phyloP scores from a whole-genome alignment of 2,888 invertebrate genomes.

The Galeopsomyia nigrocyanea region DNA sequence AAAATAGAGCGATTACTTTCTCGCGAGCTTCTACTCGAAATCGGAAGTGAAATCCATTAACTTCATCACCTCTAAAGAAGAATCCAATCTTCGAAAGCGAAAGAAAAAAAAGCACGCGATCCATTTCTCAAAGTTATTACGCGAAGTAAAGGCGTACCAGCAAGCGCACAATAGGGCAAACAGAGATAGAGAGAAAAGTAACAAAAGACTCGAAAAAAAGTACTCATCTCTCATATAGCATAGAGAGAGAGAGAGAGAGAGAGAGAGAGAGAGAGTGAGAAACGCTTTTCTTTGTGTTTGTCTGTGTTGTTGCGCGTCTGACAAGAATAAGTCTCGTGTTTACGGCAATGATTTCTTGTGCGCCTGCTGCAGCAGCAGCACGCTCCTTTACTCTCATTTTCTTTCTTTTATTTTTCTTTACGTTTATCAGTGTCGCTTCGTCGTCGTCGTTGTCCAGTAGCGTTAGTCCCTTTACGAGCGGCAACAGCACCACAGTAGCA shows the following conservation, averaged over 20 bases:
- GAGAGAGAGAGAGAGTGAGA: background rate
- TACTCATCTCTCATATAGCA: background rate
- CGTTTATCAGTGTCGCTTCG: conserved; percentile 32
- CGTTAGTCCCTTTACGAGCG: conserved; percentile 11
- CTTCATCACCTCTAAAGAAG: too few species aligned
- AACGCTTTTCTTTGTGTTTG: background rate
- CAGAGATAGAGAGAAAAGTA: too few species aligned
- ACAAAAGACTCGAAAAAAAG: too few species aligned
- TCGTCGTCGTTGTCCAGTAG: background rate
- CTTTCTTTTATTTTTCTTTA: conserved; percentile 12
- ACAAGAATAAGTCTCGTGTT: conserved; percentile 28
- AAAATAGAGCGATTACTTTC: too few species aligned
- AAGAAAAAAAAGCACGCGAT: too few species aligned
- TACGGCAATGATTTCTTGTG: conserved; percentile 35
- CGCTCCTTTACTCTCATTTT: background rate
- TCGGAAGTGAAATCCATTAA: too few species aligned
- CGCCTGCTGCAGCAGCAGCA: background rate
- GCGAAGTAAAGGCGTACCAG: too few species aligned
- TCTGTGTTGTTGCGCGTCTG: background rate
- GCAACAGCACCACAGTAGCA: background rate
- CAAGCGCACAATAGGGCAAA: too few species aligned
- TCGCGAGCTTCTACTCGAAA: too few species aligned
- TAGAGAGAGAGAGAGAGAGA: background rate
- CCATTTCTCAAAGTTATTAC: too few species aligned
- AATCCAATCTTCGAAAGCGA: too few species aligned